A percentile compares a stretch with the other conserved stretches of the same genome.
Conservation (phyloP, 2,797 vertebrate genomes). For the Pampus argenteus region DNA sequence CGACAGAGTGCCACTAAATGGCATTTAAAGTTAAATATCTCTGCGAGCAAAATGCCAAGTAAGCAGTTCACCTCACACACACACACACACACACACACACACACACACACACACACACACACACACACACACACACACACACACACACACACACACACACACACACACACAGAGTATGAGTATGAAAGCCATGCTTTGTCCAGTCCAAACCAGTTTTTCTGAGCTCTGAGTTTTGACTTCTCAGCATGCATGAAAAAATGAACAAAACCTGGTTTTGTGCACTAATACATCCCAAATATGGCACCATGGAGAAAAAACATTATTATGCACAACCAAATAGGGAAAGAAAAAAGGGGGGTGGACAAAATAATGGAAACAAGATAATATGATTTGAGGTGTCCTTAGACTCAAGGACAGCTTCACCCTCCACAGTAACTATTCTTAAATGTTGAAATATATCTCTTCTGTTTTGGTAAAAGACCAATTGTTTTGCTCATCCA, state of each 20-base stretch:
- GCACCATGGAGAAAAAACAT: not conserved
- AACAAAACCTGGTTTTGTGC: slow-evolving; percentile 30
- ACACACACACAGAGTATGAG: not conserved
- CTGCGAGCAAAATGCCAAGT: slow-evolving; percentile 26
- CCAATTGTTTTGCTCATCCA: not conserved
- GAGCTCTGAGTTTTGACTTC: slow-evolving; percentile 38
- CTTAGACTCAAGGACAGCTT: not conserved
- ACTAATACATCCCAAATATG: slow-evolving; percentile 9
- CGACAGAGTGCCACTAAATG: slow-evolving; percentile 44
- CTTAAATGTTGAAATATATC: no score
- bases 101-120: not conserved
- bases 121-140: not conserved
- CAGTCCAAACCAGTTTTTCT: slow-evolving; percentile 49
- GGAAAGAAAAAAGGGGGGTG: not conserved
- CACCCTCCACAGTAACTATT: no score
- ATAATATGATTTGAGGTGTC: no score
- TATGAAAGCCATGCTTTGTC: slow-evolving; percentile 7
- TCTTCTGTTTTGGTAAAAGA: not conserved
- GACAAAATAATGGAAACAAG: not conserved
- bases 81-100: not conserved
- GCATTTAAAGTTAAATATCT: slow-evolving; percentile 45
- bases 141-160: not conserved
- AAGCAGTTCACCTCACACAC: slow-evolving; percentile 21
- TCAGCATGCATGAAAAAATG: slow-evolving; percentile 19
- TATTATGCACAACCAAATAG: not conserved